Percentiles rank a stretch among this genome's conserved stretches.
Conservation (phyloP, 2,797 vertebrate genomes). For the Halcyon badia region DNA sequence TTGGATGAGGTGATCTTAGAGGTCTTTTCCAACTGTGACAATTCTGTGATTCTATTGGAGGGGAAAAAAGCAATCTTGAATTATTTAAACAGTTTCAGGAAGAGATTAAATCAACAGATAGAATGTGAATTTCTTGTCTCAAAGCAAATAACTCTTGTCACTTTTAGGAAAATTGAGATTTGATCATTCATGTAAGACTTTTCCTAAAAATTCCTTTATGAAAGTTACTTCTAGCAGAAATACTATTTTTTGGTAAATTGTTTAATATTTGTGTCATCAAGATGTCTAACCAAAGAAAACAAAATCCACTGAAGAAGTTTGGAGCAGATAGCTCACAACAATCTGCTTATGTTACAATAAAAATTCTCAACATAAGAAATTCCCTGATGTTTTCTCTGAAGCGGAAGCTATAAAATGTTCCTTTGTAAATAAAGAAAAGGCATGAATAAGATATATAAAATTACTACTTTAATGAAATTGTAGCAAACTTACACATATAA, state of each 20-base stretch:
- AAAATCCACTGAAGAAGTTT: not conserved
- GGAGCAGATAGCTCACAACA: not conserved
- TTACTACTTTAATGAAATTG: not conserved
- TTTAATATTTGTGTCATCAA: not conserved
- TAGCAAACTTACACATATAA: not conserved
- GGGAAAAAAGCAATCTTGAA: not conserved
- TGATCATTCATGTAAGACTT: not conserved
- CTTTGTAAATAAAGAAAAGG: not conserved
- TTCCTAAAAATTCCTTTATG: not conserved
- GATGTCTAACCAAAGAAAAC: not conserved
- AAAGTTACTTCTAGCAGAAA: not conserved
- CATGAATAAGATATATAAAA: not conserved
- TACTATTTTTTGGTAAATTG: not conserved
- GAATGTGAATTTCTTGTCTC: not conserved
- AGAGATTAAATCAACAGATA: not conserved
- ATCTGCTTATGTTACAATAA: not conserved
- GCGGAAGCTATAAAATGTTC: not conserved
- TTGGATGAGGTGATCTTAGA: too few species aligned
- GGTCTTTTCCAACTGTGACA: too few species aligned
- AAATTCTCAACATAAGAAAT: not conserved
- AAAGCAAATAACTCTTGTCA: not conserved
- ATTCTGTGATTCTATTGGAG: too few species aligned
- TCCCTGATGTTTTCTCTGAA: not conserved
- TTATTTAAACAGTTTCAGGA: not conserved
- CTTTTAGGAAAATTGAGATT: not conserved